Conservation (phyloP, 2,113 vertebrate genomes). For the Bubo scandiacus region DNA sequence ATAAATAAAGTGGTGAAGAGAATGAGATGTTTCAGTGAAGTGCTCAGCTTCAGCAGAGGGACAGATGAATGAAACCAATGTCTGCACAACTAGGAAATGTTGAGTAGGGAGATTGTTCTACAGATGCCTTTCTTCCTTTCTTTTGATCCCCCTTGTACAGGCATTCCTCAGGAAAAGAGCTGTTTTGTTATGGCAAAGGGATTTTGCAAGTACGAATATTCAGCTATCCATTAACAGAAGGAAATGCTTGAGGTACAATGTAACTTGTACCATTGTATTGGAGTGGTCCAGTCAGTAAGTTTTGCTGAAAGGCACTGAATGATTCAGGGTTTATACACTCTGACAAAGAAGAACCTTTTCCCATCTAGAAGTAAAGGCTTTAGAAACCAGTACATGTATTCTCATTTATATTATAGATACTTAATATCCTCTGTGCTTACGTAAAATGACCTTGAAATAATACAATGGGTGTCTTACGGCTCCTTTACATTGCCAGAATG, state of each 20-base stretch:
- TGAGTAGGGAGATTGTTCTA: constrained; percentile 35
- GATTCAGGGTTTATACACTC: background rate
- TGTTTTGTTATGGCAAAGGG: background rate
- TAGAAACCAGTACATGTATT: background rate
- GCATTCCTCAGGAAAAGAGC: constrained; percentile 3
- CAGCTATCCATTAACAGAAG: background rate
- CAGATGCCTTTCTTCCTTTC: background rate
- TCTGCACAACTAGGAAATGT: constrained; percentile 31
- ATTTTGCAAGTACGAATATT: background rate
- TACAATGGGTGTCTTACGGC: background rate
- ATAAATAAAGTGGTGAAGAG: constrained; percentile 58
- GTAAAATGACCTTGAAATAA: background rate
- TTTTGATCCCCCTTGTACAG: background rate
- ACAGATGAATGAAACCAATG: constrained; percentile 37
- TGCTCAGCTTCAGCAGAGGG: background rate
- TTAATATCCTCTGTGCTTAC: background rate
- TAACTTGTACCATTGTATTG: background rate
- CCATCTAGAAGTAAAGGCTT: background rate
- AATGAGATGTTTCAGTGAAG: constrained; percentile 55
- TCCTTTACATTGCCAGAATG: background rate
- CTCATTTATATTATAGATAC: background rate
- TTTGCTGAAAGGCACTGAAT: background rate
- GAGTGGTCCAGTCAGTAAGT: background rate
- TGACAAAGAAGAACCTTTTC: background rate
- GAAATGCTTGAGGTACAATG: background rate